Conservation (phyloP, 30 jellyfish, hydroid and myxozoan species). For the Rhopilema esculentum region DNA sequence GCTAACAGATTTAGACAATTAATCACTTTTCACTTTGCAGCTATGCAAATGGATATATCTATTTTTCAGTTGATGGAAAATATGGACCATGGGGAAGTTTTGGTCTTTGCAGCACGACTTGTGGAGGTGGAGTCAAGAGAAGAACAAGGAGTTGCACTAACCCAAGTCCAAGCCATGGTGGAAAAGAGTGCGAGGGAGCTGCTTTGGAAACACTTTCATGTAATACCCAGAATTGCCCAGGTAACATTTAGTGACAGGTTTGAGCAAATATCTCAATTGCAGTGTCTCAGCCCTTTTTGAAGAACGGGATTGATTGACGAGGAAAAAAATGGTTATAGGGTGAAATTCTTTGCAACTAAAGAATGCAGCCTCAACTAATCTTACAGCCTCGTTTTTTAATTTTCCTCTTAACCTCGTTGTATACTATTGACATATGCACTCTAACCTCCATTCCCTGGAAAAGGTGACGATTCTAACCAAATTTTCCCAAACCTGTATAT, state of each 20-base stretch:
- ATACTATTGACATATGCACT: too few relatives aligned
- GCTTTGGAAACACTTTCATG: constrained; percentile 3
- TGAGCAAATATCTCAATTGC: not conserved
- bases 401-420: too few relatives aligned
- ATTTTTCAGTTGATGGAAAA: constrained; percentile 27
- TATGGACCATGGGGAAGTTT: constrained; percentile 15
- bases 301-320: too few relatives aligned
- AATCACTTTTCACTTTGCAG: too few relatives aligned
- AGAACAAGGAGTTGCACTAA: constrained; percentile 6
- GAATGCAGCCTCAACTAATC: too few relatives aligned
- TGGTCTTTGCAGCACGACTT: constrained; percentile 9
- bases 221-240: constrained; percentile 34
- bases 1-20: too few relatives aligned
- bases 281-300: not conserved
- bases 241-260: not conserved
- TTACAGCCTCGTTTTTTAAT: too few relatives aligned
- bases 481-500: too few relatives aligned
- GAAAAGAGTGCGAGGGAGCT: constrained; percentile 20
- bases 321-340: too few relatives aligned
- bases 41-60: not conserved
- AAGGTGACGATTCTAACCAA: too few relatives aligned
- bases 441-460: too few relatives aligned
- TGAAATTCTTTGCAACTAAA: too few relatives aligned
- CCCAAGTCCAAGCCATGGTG: constrained; percentile 34
- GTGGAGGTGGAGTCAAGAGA: constrained; percentile 22